Evolutionary conservation across 2,888 invertebrate species (phyloP).

Genomic region (Mythimna ferrago): DNA sequence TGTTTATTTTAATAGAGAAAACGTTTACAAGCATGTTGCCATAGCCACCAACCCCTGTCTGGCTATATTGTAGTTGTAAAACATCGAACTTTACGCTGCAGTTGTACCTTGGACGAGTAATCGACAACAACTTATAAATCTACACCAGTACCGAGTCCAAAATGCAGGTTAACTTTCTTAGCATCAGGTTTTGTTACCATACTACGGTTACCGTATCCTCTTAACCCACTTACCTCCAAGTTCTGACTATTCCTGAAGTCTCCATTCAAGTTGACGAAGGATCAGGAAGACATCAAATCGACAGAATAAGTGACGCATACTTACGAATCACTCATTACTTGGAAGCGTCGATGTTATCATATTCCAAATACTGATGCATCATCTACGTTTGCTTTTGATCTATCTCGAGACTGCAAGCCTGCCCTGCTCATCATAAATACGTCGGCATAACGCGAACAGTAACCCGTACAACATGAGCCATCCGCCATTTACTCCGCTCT

Average conservation of each 20-base stretch:
- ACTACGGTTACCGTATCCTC: neutral
- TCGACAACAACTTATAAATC: too few species aligned
- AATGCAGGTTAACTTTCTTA: neutral
- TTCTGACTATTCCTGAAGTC: neutral
- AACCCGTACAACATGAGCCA: constrained; percentile 55
- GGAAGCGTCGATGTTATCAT: neutral
- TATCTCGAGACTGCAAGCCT: constrained; percentile 12
- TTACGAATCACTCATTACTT: neutral
- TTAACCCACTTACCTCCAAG: neutral
- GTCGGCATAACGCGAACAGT: constrained; percentile 65
- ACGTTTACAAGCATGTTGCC: constrained; percentile 4
- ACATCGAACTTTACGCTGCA: neutral
- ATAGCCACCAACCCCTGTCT: neutral
- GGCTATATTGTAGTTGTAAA: neutral
- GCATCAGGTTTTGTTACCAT: neutral
- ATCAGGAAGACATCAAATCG: neutral
- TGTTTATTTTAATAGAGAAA: constrained; percentile 51
- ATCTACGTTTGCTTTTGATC: constrained; percentile 18
- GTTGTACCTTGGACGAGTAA: neutral
- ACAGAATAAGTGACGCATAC: neutral
- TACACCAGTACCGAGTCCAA: neutral
- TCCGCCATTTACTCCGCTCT: constrained; percentile 44
- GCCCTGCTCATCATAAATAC: constrained; percentile 55
- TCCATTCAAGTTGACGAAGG: neutral
- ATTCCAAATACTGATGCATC: constrained; percentile 1